These are phyloP conservation scores for Sebastiscus tertius DNA, from an alignment of 2,797 vertebrate genomes.

Conservation along the genomic window DNA sequence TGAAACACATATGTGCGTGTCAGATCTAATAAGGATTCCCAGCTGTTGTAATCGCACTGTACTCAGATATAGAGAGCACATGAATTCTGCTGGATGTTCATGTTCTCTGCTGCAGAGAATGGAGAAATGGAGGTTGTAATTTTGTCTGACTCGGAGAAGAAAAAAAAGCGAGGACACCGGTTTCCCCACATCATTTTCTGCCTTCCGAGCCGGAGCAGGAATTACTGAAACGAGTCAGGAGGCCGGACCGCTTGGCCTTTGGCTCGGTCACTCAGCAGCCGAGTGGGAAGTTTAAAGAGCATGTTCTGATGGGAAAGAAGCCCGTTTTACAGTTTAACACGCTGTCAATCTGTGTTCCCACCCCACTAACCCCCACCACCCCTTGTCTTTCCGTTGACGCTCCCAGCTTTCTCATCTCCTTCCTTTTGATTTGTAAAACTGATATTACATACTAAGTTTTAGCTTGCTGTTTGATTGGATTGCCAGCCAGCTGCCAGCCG, in stretches of 20 bases:
- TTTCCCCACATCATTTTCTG: conserved; percentile 25
- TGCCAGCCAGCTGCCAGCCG: too few relatives aligned
- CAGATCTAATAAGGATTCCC: conserved; percentile 52
- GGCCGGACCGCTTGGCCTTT: conserved; percentile 35
- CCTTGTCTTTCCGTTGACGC: not conserved
- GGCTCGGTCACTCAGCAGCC: conserved; percentile 11
- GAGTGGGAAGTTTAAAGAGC: conserved; percentile 26
- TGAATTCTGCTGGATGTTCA: conserved; percentile 45
- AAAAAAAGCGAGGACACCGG: conserved; percentile 2
- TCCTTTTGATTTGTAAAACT: not conserved
- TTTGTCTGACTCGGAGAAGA: conserved; percentile 16
- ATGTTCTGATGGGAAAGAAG: not conserved
- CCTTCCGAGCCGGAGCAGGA: conserved; percentile 2
- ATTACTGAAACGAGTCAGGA: conserved; percentile 25
- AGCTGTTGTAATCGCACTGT: conserved; percentile 50
- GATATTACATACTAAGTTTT: not conserved
- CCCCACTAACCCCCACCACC: not conserved
- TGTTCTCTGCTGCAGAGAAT: conserved; percentile 17
- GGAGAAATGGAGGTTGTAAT: conserved; percentile 29
- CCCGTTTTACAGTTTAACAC: not conserved
- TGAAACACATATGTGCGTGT: conserved; percentile 54
- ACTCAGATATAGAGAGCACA: conserved; percentile 29
- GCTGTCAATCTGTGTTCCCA: not conserved
- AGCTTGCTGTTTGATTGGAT: not conserved
- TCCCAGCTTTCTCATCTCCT: conserved; percentile 21